Evolutionary conservation across 2,888 invertebrate genomes (phyloP), one percentile per base, ranked within the genome.

Genomic region (Marronus borbonicus): DNA sequence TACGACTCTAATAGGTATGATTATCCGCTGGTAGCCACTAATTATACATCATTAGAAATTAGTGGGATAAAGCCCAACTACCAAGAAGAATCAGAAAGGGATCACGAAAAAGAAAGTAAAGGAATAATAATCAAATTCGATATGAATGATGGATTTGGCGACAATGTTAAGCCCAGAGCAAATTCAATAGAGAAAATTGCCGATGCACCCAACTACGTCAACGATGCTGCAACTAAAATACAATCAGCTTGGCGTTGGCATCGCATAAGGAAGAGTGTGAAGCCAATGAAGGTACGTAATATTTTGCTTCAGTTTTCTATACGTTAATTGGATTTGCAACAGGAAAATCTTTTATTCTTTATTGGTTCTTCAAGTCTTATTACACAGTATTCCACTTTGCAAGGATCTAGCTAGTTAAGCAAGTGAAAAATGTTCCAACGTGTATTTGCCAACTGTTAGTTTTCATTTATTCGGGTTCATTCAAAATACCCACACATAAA

Each of bases 211-310:
- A 79, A 79, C 68, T 76, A 70, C 20, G 55, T 20, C 58, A 75
- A 80, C 31, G 50, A 74, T 62, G 81, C 81, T 12, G 81, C 81
- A 24, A 78, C 78, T 14, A 82, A 81, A 76, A 83, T 82, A 39
- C 82, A 83, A 76, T 82, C 82, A 31, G 55, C 77, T n/a, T 83
- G 83, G 83, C 77, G 81, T 24, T 80, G 81, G 3, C 80, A 79
- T 65, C 75, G 78, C 20, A 72, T 70, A 24, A 76, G 82, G 31
- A 78, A 50, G 49, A 20, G 52, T 17, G 24, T 76, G 14, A 60
- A 55, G 64, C 55, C 76, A 24, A n/a, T 66, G 74, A 44, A 76
- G 81, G 81, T 81, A 78, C 75, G 66, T 49, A n/a, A 5, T 68
- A 60, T 12, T 36, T 8, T 44, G 8, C 12, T 8, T 39, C 7